phyloP scores from a whole-genome alignment of 2,888 invertebrate species.

The Perithous albicinctus region DNA sequence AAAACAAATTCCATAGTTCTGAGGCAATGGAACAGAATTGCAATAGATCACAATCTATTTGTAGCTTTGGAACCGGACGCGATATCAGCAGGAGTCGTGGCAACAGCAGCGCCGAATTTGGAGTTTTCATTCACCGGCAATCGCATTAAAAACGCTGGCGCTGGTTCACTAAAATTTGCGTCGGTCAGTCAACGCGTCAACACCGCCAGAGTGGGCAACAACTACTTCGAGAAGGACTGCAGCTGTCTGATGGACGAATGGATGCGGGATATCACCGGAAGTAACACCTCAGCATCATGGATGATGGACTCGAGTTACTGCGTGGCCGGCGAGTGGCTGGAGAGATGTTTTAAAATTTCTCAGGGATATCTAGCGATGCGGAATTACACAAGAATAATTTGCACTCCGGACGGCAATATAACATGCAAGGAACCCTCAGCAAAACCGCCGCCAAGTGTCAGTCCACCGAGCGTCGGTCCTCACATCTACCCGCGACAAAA shows the following conservation, averaged over 20 bases:
- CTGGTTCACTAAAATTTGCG: conserved; percentile 87
- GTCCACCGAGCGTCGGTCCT: conserved; percentile 82
- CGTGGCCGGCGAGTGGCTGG: conserved; percentile 86
- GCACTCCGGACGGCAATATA: conserved; percentile 85
- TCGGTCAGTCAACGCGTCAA: conserved; percentile 85
- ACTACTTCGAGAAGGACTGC: conserved; percentile 88
- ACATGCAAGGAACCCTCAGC: conserved; percentile 87
- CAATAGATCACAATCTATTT: conserved; percentile 89
- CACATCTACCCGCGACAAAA: conserved; percentile 81
- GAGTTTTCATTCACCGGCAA: conserved; percentile 87
- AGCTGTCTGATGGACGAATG: conserved; percentile 88
- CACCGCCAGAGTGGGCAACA: conserved; percentile 86
- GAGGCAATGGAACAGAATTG: conserved; percentile 88
- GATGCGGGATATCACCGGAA: conserved; percentile 86
- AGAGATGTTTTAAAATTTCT: conserved; percentile 88
- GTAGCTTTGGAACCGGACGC: conserved; percentile 86
- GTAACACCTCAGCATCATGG: conserved; percentile 84
- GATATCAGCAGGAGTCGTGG: conserved; percentile 85
- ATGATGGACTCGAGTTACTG: conserved; percentile 88
- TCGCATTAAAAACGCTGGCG: conserved; percentile 86
- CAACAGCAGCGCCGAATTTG: conserved; percentile 79
- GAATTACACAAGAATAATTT: conserved; percentile 88
- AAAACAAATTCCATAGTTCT: conserved; percentile 87
- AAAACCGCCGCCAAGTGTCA: conserved; percentile 81
- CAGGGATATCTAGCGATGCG: conserved; percentile 88